A percentile compares a stretch with the other conserved stretches of the same genome.
These are phyloP conservation scores for Sorex maritimensis DNA, from an alignment of 2,797 vertebrate genomes.

Conservation along the genomic window DNA sequence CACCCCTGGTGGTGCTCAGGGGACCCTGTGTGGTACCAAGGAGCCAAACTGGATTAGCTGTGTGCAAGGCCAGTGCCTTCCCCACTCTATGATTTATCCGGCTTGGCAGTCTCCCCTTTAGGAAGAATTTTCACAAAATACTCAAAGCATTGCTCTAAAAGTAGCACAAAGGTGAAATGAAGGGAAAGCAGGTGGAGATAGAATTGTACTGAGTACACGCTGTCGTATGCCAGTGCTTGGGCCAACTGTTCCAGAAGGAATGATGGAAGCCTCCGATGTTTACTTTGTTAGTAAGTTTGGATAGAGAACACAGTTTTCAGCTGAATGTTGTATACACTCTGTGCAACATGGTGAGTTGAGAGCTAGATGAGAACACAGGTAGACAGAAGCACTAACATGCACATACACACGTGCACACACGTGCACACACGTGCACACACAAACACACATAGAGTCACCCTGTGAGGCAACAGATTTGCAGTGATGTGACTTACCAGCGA, in stretches of 20 bases:
- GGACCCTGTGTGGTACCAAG: no score
- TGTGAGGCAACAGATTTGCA: fast-evolving
- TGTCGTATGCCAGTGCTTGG: not conserved
- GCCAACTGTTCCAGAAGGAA: not conserved
- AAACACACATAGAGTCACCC: no score
- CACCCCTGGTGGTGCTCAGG: no score
- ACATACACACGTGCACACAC: not conserved
- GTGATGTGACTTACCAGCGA: not conserved
- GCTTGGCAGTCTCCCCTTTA: no score
- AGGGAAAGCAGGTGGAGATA: not conserved
- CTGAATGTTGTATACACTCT: not conserved
- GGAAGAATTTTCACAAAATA: not conserved
- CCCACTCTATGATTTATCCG: no score
- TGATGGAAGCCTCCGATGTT: not conserved
- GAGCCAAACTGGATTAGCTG: no score
- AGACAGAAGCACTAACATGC: no score
- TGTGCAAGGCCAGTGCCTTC: no score
- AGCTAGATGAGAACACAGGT: not conserved
- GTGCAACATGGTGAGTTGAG: not conserved
- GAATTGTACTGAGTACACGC: not conserved
- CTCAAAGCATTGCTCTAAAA: not conserved
- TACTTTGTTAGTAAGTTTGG: not conserved
- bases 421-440: no score
- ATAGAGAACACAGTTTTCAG: not conserved
- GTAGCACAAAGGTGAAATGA: not conserved